Base-by-base conservation (phyloP, 2,888 invertebrate genomes). In the Idaea aversata region DNA sequence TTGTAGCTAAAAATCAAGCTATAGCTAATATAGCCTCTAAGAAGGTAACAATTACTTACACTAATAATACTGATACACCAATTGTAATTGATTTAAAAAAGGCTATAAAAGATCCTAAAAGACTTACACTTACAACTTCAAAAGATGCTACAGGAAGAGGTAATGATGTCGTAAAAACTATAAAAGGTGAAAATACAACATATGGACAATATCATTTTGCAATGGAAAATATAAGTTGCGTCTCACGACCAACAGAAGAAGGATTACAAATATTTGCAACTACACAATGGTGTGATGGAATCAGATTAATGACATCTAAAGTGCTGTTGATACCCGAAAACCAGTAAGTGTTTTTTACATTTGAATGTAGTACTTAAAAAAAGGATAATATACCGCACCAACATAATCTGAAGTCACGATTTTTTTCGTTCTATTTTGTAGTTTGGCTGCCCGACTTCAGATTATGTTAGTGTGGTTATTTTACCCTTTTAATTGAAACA, bases 1-100 rank as follows among this genome's bases (percentile, higher is more conserved):
- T 96, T 34, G 94, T 95, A 0, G 96, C 96, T 7, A 91, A 90
- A 65, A 90, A 89, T n/a, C 88, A 93, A 34, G 79, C 85, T 5
- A 78, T 92, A 5, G 95, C 95, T 0, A 88, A 93, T 60, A 82
- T 86, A 68, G 95, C 95, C 0, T 93, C 94, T 0, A 86, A 88
- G 65, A 78, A 93, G 67, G 95, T 96, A 0, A 87, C 91, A 77
- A 88, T 95, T 3, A 86, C 80, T 10, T 95, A 95, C 71, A 83
- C 78, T 0, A 84, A 93, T 59, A 77, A 93, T 59, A 77, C 90
- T 0, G 86, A 80, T 59, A 82, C 78, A 63, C 88, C 90, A 7
- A 47, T 47, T 47, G 67, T 83, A 5, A 66, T 82, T 15, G 81
- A 83, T 60, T 75, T 82, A 25, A 87, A 69, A 59, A 66, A 75